Evolutionary conservation across 2,888 invertebrate species (phyloP), one percentile per base, ranked within the genome.

Genomic region (Drosophila kuntzei): DNA sequence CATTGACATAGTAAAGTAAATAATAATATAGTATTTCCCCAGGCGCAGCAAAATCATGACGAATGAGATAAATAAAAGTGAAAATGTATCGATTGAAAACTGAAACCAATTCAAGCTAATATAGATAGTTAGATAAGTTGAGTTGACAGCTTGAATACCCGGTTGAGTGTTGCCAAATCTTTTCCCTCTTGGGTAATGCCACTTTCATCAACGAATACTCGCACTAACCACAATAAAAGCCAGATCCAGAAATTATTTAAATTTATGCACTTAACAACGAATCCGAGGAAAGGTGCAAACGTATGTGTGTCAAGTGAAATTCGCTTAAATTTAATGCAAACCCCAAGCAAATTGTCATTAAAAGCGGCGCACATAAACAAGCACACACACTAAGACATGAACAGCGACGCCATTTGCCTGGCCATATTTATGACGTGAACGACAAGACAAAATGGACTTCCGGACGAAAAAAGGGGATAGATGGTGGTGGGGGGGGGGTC

Each of bases 371-470:
- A 68, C 60, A 75, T 60, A 75, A 74, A 63, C 74, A 78, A 59
- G 57, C 4, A 22, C 22, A 44, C 41, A 51, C 47, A 65, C 86
- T 75, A 71, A 66, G 71, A 86, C 70, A 71, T 85, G 79, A 80
- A 87, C 73, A 76, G 83, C 60, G 55, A 67, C 76, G 86, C 85
- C 89, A 88, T 89, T 82, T 72, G 75, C 66, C 64, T 49, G 69
- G 70, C 73, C 75, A 88, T 88, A 86, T 86, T 86, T 86, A 86
- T 86, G 85, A 86, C 88, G 85, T 86, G 85, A 86, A 82, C 89
- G 85, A 88, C 88, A 86, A 86, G 85, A 86, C 89, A 89, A 86
- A 86, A 86, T 86, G 85, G 87, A 89, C 89, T 88, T 86, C 85
- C 85, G 89, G 61, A 44, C 55, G 59, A 41, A 37, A 37, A 59